Conservation (phyloP, 2,888 invertebrate species). For the Falcaria lacertinaria region DNA sequence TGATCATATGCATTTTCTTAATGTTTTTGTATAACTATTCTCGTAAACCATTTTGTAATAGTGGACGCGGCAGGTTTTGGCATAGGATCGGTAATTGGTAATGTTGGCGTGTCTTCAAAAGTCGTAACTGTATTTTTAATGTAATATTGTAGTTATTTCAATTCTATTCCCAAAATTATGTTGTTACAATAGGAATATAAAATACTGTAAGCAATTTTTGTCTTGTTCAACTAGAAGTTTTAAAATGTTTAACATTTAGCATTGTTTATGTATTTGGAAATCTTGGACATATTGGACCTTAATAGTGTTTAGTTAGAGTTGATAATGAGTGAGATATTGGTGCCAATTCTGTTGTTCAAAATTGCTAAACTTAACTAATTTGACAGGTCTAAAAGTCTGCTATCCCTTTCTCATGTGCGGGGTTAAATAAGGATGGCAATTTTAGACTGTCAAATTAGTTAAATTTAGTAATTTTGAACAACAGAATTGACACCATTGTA, state of each 20-base stretch:
- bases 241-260: background rate
- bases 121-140: constrained; percentile 16
- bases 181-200: no score
- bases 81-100: constrained; percentile 24
- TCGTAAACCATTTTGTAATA: constrained; percentile 5
- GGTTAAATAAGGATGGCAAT: no score
- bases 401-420: no score
- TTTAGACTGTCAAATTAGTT: no score
- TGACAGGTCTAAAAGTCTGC: no score
- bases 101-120: constrained; percentile 24
- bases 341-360: no score
- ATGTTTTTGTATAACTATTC: constrained; percentile 21
- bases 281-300: background rate
- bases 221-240: background rate
- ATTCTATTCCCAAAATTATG: constrained; percentile 6
- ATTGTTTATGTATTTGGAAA: background rate
- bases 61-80: constrained; percentile 41
- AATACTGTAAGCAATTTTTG: constrained; percentile 1
- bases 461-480: no score
- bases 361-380: no score
- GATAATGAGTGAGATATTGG: no score
- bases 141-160: constrained; percentile 4
- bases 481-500: no score
- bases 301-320: background rate
- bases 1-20: constrained; percentile 23